Evolutionary conservation across 2,113 vertebrate genomes (phyloP).

Genomic region (Hippocampus comes): DNA sequence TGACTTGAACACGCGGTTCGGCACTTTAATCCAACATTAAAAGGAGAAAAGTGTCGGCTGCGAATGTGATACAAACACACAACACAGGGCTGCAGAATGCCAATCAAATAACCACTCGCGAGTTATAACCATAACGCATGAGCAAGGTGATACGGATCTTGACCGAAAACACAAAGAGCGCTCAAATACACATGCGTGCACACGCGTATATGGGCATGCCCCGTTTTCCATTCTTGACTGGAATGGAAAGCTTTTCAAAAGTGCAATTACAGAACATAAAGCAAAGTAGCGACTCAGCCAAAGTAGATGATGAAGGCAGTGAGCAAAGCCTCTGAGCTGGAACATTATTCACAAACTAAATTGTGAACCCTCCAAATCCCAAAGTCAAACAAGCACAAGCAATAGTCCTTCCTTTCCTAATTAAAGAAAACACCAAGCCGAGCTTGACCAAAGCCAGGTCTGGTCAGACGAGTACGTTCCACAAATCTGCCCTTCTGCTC

Average conservation of each 20-base stretch:
- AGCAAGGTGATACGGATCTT: conserved; percentile 11
- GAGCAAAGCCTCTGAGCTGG: conserved; percentile 38
- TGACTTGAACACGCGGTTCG: background rate
- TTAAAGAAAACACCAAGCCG: conserved; percentile 54
- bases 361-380: conserved; percentile 37
- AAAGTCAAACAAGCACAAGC: conserved; percentile 48
- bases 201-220: conserved; percentile 4
- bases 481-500: conserved; percentile 40
- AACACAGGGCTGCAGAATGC: background rate
- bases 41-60: background rate
- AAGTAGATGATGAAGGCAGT: conserved; percentile 26
- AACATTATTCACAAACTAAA: conserved; percentile 52
- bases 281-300: conserved; percentile 28
- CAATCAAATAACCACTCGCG: background rate
- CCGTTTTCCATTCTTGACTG: conserved; percentile 8
- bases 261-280: conserved; percentile 37
- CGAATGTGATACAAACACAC: conserved; percentile 4
- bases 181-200: background rate
- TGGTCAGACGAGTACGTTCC: conserved; percentile 31
- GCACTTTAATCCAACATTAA: background rate
- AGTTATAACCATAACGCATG: conserved; percentile 16
- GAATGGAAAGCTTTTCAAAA: conserved; percentile 12
- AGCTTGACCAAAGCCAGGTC: conserved; percentile 54
- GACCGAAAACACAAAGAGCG: conserved; percentile 24
- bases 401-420: conserved; percentile 41